These are phyloP conservation scores for Gila robusta DNA, from an alignment of 2,797 vertebrate genomes.

Conservation along the genomic window DNA sequence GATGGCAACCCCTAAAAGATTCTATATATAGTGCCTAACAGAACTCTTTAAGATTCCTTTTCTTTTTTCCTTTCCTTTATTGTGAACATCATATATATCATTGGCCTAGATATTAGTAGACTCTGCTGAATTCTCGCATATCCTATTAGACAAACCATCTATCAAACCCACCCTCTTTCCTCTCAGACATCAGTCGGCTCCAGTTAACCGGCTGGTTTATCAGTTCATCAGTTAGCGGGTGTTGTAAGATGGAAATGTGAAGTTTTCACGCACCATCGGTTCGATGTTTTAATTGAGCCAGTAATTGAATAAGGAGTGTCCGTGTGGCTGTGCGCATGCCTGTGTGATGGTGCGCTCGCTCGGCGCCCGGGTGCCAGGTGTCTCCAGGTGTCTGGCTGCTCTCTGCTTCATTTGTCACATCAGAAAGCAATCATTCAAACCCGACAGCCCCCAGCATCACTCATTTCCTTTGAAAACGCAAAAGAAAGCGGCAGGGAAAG, in stretches of 20 bases:
- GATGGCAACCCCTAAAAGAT: not conserved
- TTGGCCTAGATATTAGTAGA: not conserved
- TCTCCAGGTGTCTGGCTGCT: conserved; percentile 81
- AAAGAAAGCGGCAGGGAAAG: not conserved
- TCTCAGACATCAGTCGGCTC: conserved; percentile 37
- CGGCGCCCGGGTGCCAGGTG: conserved; percentile 76
- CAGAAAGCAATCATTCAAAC: conserved; percentile 75
- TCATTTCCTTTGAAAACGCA: conserved; percentile 2
- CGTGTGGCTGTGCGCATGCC: conserved; percentile 5
- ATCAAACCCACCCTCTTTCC: conserved; percentile 4
- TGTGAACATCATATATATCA: not conserved
- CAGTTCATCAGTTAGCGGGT: conserved; percentile 18
- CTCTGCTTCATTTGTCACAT: conserved; percentile 80
- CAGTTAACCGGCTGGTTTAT: not conserved
- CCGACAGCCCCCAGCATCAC: conserved; percentile 62
- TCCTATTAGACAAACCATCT: conserved; percentile 27
- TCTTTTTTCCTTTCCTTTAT: not conserved
- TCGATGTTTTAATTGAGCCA: conserved; percentile 48
- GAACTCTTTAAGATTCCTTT: too few relatives aligned
- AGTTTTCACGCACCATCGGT: conserved; percentile 57
- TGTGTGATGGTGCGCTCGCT: conserved; percentile 31
- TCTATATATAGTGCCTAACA: not conserved
- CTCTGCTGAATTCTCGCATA: not conserved
- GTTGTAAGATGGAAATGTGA: conserved; percentile 23
- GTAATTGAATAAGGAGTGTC: conserved; percentile 45